Evolutionary conservation across 2,888 invertebrate genomes (phyloP), one percentile per base, ranked within the genome.

Genomic region (Hesperia comma): DNA sequence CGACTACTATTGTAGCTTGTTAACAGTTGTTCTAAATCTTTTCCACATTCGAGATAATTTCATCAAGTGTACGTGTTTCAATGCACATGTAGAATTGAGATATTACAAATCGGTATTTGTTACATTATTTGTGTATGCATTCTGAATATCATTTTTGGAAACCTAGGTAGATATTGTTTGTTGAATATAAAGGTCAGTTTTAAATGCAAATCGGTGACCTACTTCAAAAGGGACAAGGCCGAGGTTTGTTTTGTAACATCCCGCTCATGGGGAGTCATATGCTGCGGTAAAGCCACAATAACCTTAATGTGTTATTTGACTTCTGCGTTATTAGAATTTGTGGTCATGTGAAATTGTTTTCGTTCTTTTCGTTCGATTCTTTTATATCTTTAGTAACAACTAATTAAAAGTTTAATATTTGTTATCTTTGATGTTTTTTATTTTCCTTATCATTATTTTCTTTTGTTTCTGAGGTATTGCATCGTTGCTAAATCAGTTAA

Each of bases 171-270:
- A 46, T 43, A 51, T 56, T 56, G 49, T 70, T 72, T 69, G 68
- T 63, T 61, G 64, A 69, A 67, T 69, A 68, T 67, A 68, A 62
- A 67, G 64, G 63, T 69, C 57, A 75, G 68, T 71, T 72, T 75
- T 72, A 71, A 70, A 74, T 77, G 74, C 70, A 77, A 78, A 77
- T 77, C 75, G 73, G 72, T 75, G 76, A 70, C 71, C 75, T 71
- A 77, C 75, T 78, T 79, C 69, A 71, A 37, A 61, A 60, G 68
- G 67, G 68, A 70, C 70, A 73, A 74, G 73, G 74, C 71, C 76
- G 71, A 72, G 74, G 71, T 75, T 75, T 74, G 75, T 74, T 78
- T 75, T 74, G 73, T 77, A 75, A 74, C 70, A 71, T 69, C 68
- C 73, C 70, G 71, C 71, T 76, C 72, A 69, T 69, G 70, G 67